These are phyloP conservation scores for Siniperca undulata DNA, from an alignment of 2,797 vertebrate genomes.

Conservation along the genomic window DNA sequence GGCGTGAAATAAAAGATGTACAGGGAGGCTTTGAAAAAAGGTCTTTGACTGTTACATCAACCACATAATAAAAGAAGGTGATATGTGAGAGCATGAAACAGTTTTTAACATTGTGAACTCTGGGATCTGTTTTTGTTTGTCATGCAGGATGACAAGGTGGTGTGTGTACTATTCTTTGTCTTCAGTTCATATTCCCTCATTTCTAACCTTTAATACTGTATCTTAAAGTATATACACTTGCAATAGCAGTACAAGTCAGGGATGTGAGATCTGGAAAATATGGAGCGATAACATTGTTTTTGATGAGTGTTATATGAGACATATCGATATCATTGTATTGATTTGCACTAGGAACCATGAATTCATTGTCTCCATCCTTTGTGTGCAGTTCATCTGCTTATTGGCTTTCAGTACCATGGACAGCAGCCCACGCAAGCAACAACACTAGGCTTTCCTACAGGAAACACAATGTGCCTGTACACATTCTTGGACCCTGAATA, in stretches of 20 bases:
- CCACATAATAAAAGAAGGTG: slow-evolving; percentile 19
- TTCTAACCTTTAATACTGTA: slow-evolving; percentile 1
- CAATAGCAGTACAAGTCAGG: background rate
- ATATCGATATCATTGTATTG: slow-evolving; percentile 17
- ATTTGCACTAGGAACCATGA: slow-evolving; percentile 13
- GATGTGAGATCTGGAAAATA: slow-evolving; percentile 13
- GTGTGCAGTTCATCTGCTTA: slow-evolving; percentile 35
- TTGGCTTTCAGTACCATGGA: slow-evolving; percentile 58
- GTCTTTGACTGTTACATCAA: slow-evolving; percentile 29
- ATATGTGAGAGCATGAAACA: slow-evolving; percentile 5
- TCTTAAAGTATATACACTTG: background rate
- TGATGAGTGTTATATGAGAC: background rate
- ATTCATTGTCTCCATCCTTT: slow-evolving; percentile 37
- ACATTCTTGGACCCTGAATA: slow-evolving; percentile 21
- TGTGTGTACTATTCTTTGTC: background rate
- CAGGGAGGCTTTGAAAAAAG: background rate
- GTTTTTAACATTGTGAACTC: background rate
- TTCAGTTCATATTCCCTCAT: slow-evolving; percentile 2
- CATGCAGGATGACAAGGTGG: background rate
- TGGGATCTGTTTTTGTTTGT: slow-evolving; percentile 8
- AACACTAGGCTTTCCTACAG: slow-evolving; percentile 18
- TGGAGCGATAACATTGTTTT: slow-evolving; percentile 1
- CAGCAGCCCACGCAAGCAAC: slow-evolving; percentile 51
- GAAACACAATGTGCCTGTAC: slow-evolving; percentile 31
- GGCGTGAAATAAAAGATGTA: slow-evolving; percentile 26